These are phyloP conservation scores for Amia ocellicauda DNA, from an alignment of 2,113 vertebrate genomes.

Conservation along the genomic window DNA sequence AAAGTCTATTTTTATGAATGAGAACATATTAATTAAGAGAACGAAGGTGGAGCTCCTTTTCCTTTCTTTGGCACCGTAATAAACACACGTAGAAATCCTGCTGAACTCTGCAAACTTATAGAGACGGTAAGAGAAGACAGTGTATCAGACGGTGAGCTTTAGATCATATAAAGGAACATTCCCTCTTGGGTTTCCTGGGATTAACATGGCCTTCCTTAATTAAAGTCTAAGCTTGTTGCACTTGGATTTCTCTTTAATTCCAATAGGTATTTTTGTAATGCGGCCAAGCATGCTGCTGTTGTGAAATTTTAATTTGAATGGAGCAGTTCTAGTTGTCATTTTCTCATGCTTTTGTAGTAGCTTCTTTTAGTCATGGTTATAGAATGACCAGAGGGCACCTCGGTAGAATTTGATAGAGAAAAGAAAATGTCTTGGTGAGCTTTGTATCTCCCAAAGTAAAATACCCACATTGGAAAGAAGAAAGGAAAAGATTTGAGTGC, in stretches of 20 bases:
- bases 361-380: no score
- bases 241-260: neutral
- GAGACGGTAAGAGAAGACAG: neutral
- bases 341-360: no score
- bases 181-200: neutral
- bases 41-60: constrained; percentile 9
- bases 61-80: constrained; percentile 13
- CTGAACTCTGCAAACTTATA: constrained; percentile 2
- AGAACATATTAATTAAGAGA: constrained; percentile 23
- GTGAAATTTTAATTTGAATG: neutral
- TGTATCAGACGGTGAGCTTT: constrained; percentile 1
- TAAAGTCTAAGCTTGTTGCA: neutral
- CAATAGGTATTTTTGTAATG: neutral
- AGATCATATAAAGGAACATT: neutral
- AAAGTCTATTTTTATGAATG: neutral
- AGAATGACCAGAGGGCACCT: no score
- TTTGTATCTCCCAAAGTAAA: neutral
- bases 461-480: neutral
- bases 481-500: neutral
- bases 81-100: neutral
- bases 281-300: neutral
- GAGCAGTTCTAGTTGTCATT: no score
- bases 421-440: neutral
- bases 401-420: neutral
- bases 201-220: constrained; percentile 1